Conservation (phyloP, 2,888 invertebrate genomes). For the Drepana falcataria region DNA sequence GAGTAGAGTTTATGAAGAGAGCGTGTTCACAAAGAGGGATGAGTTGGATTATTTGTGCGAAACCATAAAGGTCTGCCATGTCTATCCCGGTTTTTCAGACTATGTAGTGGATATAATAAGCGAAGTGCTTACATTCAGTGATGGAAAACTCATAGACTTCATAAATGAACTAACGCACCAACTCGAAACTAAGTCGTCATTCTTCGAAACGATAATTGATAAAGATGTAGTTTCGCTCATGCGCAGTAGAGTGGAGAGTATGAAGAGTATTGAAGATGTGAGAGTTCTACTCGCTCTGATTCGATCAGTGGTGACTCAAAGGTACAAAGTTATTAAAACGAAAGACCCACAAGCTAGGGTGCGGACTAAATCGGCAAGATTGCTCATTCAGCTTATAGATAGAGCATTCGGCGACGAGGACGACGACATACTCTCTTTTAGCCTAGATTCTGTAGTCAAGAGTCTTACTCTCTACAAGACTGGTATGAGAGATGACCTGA, state of each 20-base stretch:
- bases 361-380: slow-evolving; percentile 27
- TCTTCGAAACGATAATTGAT: slow-evolving; percentile 24
- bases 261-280: slow-evolving; percentile 9
- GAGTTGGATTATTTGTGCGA: slow-evolving; percentile 29
- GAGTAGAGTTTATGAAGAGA: slow-evolving; percentile 11
- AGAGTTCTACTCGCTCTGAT: slow-evolving; percentile 18
- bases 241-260: slow-evolving; percentile 6
- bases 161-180: slow-evolving; percentile 13
- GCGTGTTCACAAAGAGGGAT: slow-evolving; percentile 21
- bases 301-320: slow-evolving; percentile 20
- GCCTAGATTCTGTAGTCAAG: slow-evolving; percentile 20
- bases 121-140: slow-evolving; percentile 26
- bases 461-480: slow-evolving; percentile 22
- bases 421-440: slow-evolving; percentile 21
- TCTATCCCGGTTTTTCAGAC: slow-evolving; percentile 36
- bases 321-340: slow-evolving; percentile 22
- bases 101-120: slow-evolving; percentile 27
- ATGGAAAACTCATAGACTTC: slow-evolving; percentile 16
- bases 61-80: slow-evolving; percentile 26
- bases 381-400: slow-evolving; percentile 42
- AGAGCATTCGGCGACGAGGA: slow-evolving; percentile 25
- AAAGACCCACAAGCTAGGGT: slow-evolving; percentile 11
- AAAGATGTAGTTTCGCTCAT: slow-evolving; percentile 18
- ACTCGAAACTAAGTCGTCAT: slow-evolving; percentile 11
- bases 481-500: slow-evolving; percentile 12